phyloP scores from a whole-genome alignment of 2,113 vertebrate species.

The Elanoides forficatus region DNA sequence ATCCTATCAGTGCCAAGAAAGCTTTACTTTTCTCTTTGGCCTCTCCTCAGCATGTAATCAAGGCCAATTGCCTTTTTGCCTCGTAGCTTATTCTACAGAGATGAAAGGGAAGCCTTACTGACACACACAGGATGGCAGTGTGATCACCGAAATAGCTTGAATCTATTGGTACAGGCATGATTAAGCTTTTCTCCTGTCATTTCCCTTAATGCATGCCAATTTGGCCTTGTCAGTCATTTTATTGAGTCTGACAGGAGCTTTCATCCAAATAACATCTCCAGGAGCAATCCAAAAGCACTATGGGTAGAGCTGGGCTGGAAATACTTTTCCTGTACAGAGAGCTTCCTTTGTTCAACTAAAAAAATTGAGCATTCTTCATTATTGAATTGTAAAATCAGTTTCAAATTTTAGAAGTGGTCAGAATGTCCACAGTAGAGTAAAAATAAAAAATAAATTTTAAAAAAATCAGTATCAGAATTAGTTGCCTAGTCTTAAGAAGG shows the following conservation, averaged over 20 bases:
- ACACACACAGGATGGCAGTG: constrained; percentile 29
- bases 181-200: constrained; percentile 40
- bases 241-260: constrained; percentile 3
- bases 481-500: not conserved
- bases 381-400: not conserved
- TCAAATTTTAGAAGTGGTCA: not conserved
- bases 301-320: not conserved
- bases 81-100: not conserved
- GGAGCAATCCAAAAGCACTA: not conserved
- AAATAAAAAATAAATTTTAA: not conserved
- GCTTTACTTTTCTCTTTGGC: not conserved
- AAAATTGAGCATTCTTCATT: not conserved
- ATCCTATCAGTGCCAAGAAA: not conserved
- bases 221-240: constrained; percentile 37
- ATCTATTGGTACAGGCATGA: constrained; percentile 19
- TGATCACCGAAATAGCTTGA: not conserved
- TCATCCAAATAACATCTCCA: constrained; percentile 38
- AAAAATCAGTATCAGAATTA: not conserved
- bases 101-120: constrained; percentile 27
- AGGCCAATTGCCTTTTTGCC: constrained; percentile 14
- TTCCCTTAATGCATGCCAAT: constrained; percentile 35
- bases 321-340: not conserved
- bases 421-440: not conserved
- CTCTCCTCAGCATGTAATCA: not conserved
- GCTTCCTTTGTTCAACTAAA: not conserved